These are phyloP conservation scores for Zaprionus ghesquierei DNA, from an alignment of 1,140 invertebrate species.

Conservation along the genomic window DNA sequence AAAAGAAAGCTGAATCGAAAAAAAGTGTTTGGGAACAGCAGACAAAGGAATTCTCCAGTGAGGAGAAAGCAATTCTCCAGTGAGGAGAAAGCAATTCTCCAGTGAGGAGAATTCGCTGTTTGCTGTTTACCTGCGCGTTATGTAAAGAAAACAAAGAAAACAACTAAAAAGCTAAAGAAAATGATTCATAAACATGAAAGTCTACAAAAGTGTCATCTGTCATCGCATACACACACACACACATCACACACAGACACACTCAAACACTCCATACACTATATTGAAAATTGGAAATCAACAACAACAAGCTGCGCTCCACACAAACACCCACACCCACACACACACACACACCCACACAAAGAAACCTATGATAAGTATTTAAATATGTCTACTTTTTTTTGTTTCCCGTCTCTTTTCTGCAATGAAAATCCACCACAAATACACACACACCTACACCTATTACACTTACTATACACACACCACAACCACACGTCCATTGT, in stretches of 20 bases:
- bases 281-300: constrained; percentile 5
- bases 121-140: constrained; percentile 12
- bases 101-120: background rate
- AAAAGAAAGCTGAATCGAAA: background rate
- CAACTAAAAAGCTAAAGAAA: constrained; percentile 20
- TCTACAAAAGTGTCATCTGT: constrained; percentile 63
- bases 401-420: constrained; percentile 17
- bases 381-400: constrained; percentile 35
- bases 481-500: too few relatives aligned
- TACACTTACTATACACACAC: background rate
- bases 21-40: background rate
- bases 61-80: background rate
- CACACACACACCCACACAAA: background rate
- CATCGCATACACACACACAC: constrained; percentile 23
- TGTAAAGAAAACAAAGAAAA: background rate
- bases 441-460: constrained; percentile 1
- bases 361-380: constrained; percentile 36
- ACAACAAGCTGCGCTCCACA: constrained; percentile 43
- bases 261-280: background rate
- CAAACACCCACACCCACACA: constrained; percentile 12
- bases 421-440: constrained; percentile 16
- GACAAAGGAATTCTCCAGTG: background rate
- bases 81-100: background rate
- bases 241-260: constrained; percentile 23
- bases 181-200: constrained; percentile 50